These are phyloP conservation scores for Drosophila trapezifrons DNA, from an alignment of 1,140 invertebrate genomes.

Conservation along the genomic window DNA sequence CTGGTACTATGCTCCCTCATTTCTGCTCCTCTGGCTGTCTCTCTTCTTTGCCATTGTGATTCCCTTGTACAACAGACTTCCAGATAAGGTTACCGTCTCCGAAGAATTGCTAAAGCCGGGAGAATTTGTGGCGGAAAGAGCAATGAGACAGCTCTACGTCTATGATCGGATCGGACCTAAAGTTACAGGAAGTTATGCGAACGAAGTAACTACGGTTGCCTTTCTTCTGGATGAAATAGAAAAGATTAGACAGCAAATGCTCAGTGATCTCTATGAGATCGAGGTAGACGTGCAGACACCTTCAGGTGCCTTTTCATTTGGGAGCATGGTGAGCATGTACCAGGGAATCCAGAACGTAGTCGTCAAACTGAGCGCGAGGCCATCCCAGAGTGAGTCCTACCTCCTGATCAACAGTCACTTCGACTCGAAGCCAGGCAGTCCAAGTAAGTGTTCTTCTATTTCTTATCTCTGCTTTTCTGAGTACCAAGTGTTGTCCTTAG, in stretches of 20 bases:
- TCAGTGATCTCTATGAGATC: slow-evolving; percentile 58
- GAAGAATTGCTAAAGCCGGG: slow-evolving; percentile 36
- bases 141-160: slow-evolving; percentile 85
- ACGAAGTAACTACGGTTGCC: slow-evolving; percentile 87
- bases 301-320: slow-evolving; percentile 90
- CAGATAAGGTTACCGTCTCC: slow-evolving; percentile 44
- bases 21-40: slow-evolving; percentile 62
- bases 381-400: slow-evolving; percentile 77
- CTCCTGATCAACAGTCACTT: slow-evolving; percentile 97
- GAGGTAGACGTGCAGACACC: slow-evolving; percentile 84
- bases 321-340: slow-evolving; percentile 90
- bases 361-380: slow-evolving; percentile 88
- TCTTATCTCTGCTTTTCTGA: too few relatives aligned
- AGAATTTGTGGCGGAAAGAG: slow-evolving; percentile 68
- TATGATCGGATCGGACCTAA: slow-evolving; percentile 89
- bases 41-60: slow-evolving; percentile 68
- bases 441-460: neutral
- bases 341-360: slow-evolving; percentile 90
- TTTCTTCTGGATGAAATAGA: slow-evolving; percentile 83
- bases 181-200: slow-evolving; percentile 87
- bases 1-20: slow-evolving; percentile 67
- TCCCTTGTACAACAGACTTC: slow-evolving; percentile 60
- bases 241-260: slow-evolving; percentile 39
- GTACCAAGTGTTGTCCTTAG: slow-evolving; percentile 56
- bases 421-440: slow-evolving; percentile 93